phyloP scores from a whole-genome alignment of 2,797 vertebrate genomes.

The Melopsittacus undulatus region DNA sequence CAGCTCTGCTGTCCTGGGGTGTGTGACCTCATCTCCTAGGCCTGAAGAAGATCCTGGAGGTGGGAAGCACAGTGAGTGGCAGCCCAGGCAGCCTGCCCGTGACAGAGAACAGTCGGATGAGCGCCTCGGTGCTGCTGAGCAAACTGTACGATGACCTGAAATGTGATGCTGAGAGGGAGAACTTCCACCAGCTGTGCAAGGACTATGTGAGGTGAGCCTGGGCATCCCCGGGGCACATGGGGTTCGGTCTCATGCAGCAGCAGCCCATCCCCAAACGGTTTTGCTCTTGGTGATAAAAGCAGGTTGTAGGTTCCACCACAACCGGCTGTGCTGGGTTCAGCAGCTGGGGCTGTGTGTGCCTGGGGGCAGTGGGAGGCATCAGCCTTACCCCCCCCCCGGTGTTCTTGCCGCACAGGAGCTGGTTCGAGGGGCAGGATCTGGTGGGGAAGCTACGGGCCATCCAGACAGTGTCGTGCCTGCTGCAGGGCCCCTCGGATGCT shows the following conservation, averaged over 20 bases:
- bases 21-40: slow-evolving; percentile 72
- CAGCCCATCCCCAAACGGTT: no score
- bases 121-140: slow-evolving; percentile 89
- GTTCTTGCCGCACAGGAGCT: slow-evolving; percentile 78
- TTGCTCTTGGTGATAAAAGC: neutral
- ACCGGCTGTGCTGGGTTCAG: neutral
- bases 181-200: slow-evolving; percentile 90
- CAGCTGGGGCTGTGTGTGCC: neutral
- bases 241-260: neutral
- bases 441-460: slow-evolving; percentile 89
- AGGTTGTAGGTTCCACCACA: neutral
- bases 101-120: slow-evolving; percentile 93
- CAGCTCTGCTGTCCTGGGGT: accelerated
- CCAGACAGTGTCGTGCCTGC: slow-evolving; percentile 91
- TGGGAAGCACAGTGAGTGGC: slow-evolving; percentile 86
- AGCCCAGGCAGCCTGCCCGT: slow-evolving; percentile 78
- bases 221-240: accelerated
- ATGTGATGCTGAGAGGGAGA: slow-evolving; percentile 91
- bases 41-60: slow-evolving; percentile 91
- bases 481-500: slow-evolving; percentile 93
- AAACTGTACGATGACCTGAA: slow-evolving; percentile 94
- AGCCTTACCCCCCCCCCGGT: neutral
- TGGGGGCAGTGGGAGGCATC: neutral
- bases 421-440: slow-evolving; percentile 82
- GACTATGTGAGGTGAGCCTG: slow-evolving; percentile 87